Conservation (phyloP, 2,113 vertebrate genomes). For the Illadopsis cleaveri region DNA sequence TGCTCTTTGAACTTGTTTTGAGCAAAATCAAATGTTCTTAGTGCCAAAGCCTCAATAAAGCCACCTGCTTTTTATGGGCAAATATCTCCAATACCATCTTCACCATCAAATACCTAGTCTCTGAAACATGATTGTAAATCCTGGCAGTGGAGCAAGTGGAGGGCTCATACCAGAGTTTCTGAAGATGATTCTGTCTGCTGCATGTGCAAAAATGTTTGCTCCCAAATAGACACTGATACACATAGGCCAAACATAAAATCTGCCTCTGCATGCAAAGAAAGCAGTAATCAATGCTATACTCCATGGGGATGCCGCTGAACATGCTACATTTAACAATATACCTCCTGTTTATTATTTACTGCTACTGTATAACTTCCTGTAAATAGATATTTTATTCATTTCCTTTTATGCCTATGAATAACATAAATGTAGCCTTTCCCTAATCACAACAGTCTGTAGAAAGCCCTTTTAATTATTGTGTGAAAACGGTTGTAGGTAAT, state of each 20-base stretch:
- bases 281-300: not conserved
- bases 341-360: slow-evolving; percentile 47
- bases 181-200: not conserved
- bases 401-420: not conserved
- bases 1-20: not conserved
- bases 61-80: not conserved
- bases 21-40: not conserved
- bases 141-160: not conserved
- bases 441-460: not conserved
- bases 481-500: not conserved
- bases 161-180: not conserved
- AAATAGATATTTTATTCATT: not conserved
- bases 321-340: slow-evolving; percentile 28
- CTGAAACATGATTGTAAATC: not conserved
- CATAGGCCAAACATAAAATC: not conserved
- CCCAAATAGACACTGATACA: not conserved
- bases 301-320: not conserved
- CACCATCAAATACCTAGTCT: not conserved
- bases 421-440: slow-evolving; percentile 1
- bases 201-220: not conserved
- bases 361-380: slow-evolving; percentile 21
- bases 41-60: not conserved
- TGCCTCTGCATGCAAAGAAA: not conserved
- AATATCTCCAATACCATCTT: not conserved
- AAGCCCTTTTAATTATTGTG: not conserved